phyloP scores from a whole-genome alignment of 2,797 vertebrate species.

The Ataeniobius toweri region DNA sequence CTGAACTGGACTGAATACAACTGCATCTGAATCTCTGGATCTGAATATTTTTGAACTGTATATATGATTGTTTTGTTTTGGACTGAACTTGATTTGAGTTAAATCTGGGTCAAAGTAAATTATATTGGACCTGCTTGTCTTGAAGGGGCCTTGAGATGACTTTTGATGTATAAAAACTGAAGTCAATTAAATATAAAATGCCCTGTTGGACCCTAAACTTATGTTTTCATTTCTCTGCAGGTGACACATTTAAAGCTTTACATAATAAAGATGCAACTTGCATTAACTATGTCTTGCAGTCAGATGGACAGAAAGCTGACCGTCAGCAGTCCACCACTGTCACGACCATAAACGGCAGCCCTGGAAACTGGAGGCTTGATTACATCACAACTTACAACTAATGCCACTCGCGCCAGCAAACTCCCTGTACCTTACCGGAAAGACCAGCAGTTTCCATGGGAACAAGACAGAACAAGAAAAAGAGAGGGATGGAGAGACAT shows the following conservation, averaged over 20 bases:
- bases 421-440: constrained; percentile 76
- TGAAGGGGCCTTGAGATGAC: neutral
- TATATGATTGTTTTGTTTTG: neutral
- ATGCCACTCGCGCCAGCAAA: constrained; percentile 61
- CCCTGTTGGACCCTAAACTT: neutral
- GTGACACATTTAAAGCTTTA: neutral
- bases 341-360: constrained; percentile 75
- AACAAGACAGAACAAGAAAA: constrained; percentile 75
- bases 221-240: neutral
- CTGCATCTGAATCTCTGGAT: neutral
- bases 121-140: neutral
- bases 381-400: constrained; percentile 76
- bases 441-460: constrained; percentile 84
- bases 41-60: neutral
- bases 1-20: neutral
- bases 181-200: neutral
- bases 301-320: constrained; percentile 10
- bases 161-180: neutral
- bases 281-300: neutral
- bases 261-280: neutral
- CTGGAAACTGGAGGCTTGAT: constrained; percentile 60
- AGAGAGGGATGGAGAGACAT: constrained; percentile 39
- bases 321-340: constrained; percentile 46
- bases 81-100: neutral
- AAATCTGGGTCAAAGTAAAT: neutral